Evolutionary conservation across 2,888 invertebrate species (phyloP).

Genomic region (Eurytoma californica): DNA sequence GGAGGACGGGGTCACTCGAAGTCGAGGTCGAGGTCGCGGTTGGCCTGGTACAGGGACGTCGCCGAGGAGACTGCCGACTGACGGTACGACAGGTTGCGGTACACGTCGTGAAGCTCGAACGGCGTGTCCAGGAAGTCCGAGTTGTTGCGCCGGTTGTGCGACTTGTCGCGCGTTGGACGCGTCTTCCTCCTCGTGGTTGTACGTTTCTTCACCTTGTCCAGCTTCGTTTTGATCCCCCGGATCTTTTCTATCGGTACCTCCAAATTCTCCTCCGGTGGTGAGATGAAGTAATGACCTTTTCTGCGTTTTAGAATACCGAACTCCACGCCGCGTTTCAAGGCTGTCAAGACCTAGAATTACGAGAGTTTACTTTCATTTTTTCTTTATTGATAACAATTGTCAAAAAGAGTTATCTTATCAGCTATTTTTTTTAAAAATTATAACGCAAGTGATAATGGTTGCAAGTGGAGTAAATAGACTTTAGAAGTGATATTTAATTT

Average conservation of each 20-base stretch:
- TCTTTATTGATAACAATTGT: too few species aligned
- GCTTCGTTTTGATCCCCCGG: background rate
- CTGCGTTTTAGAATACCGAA: slow-evolving; percentile 62
- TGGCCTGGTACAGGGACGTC: background rate
- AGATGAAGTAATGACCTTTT: slow-evolving; percentile 60
- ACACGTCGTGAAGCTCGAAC: background rate
- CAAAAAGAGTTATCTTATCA: too few species aligned
- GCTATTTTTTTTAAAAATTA: too few species aligned
- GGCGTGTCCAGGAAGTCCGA: background rate
- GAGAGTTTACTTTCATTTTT: background rate
- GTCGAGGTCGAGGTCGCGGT: background rate
- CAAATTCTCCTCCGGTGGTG: slow-evolving; percentile 29
- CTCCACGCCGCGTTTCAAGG: slow-evolving; percentile 62
- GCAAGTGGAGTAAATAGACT: too few species aligned
- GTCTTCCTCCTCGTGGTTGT: background rate
- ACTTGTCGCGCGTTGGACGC: background rate
- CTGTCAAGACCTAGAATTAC: slow-evolving; percentile 58
- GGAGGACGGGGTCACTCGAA: background rate
- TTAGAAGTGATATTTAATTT: too few species aligned
- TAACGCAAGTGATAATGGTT: too few species aligned
- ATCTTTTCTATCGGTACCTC: background rate
- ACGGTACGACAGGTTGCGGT: too few species aligned
- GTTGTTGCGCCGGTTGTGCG: background rate
- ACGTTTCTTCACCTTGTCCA: background rate
- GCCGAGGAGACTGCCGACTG: too few species aligned